phyloP scores from a whole-genome alignment of 2,888 invertebrate species.

The Agrenia bidenticulata region DNA sequence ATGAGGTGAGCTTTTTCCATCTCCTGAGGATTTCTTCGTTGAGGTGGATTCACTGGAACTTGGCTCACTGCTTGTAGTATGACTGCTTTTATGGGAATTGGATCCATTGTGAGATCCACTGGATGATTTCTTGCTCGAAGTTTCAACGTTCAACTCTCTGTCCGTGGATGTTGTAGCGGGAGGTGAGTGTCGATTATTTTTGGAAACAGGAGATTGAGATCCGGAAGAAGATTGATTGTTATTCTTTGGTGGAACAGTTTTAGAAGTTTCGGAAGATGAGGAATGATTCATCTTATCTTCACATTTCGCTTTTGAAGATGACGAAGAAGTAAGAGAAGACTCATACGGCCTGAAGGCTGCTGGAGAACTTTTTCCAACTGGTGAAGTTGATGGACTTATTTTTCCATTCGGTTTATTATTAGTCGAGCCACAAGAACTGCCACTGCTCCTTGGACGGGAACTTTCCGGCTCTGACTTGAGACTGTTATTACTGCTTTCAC shows the following conservation, averaged over 20 bases:
- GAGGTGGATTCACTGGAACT: conserved; percentile 5
- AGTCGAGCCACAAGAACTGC: conserved; percentile 15
- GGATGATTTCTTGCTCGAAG: background rate
- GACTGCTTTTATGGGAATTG: background rate
- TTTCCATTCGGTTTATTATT: conserved; percentile 20
- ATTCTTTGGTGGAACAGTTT: conserved; percentile 3
- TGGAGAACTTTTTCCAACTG: background rate
- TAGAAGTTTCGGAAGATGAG: background rate
- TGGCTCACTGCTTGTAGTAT: background rate
- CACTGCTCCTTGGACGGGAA: conserved; percentile 35
- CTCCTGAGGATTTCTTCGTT: background rate
- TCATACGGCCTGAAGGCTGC: conserved; percentile 19
- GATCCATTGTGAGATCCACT: conserved; percentile 4
- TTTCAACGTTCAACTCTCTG: background rate
- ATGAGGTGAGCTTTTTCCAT: conserved; percentile 60
- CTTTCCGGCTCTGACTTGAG: conserved; percentile 20
- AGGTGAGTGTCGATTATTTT: background rate
- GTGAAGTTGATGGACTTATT: conserved; percentile 5
- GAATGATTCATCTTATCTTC: conserved; percentile 1
- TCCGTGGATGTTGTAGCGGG: background rate
- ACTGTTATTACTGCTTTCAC: conserved; percentile 42
- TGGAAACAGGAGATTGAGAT: background rate
- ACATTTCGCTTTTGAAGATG: no score
- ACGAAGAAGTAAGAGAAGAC: conserved; percentile 1
- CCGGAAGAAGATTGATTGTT: conserved; percentile 5